Evolutionary conservation across 2,888 invertebrate genomes (phyloP), one percentile per base, ranked within the genome.

Genomic region (Stenurella melanura): DNA sequence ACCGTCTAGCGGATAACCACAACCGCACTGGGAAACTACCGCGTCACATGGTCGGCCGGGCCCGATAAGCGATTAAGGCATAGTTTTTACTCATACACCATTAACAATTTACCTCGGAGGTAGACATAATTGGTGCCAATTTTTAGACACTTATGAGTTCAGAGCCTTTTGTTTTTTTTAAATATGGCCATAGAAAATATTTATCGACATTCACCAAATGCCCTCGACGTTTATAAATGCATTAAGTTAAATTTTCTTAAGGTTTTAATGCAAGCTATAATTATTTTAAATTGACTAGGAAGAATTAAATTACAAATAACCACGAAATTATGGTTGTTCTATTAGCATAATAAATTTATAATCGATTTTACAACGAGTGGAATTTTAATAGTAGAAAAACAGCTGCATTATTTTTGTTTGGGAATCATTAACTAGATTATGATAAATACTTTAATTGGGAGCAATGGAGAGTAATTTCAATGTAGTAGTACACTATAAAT

Each of bases 1-100:
- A 75, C 75, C 67, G 75, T 58, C 78, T 75, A 66, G 75, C 70
- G 78, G 75, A 73, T 78, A 73, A 78, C 78, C 78, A 69, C 73
- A 71, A 73, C 78, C 73, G 66, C 67, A 61, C 11, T 70, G 66
- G 75, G 66, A 50, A 64, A 71, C 58, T 61, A 56, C 21, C 38
- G 54, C 61, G 63, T 72, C 72, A 63, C 63, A 72, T 63, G 72
- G 61, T 67, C 63, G 72, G 54, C 72, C 63, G 67, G 26, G 67
- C 54, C 38, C 38, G 64, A 64, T 64, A 64, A 54, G 21, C 54
- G 56, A 63, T 72, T 72, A 63, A 72, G 72, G 54, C 54, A 72
- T 72, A 72, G 72, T 72, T 72, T 72, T 72, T 72, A 63, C 72
- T 30, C 72, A 12, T 77, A 71, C 57, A 64, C 76, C 77, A 76